These are phyloP conservation scores for Eupithecia tripunctaria DNA, from an alignment of 2,888 invertebrate species.

Conservation along the genomic window DNA sequence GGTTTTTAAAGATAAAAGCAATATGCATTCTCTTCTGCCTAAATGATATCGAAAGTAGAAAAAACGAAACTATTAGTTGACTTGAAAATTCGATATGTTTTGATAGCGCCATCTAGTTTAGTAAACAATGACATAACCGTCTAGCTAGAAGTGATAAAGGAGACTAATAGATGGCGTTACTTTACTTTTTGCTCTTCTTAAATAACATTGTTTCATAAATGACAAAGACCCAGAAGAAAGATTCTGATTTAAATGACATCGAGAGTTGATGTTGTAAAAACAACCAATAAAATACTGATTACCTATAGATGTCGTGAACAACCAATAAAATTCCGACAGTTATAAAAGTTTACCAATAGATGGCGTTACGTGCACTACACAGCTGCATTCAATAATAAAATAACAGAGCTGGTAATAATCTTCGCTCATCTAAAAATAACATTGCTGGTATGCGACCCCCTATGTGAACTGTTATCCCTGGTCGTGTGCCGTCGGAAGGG, in stretches of 20 bases:
- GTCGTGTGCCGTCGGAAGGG: constrained; percentile 87
- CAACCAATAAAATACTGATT: background rate
- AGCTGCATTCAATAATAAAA: background rate
- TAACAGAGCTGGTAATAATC: constrained; percentile 37
- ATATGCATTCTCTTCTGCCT: no score
- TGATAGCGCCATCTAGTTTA: background rate
- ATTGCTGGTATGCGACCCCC: constrained; percentile 80
- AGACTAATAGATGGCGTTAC: background rate
- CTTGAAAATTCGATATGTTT: background rate
- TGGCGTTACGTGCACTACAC: background rate
- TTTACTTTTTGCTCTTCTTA: background rate
- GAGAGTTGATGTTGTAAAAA: background rate
- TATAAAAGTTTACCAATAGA: background rate
- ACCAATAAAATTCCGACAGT: background rate
- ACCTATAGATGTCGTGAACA: constrained; percentile 9
- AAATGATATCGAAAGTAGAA: no score
- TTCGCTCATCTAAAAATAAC: constrained; percentile 84
- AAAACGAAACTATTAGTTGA: no score
- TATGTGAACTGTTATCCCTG: constrained; percentile 80
- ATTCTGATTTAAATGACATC: background rate
- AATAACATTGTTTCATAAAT: background rate
- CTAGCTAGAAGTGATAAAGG: no score
- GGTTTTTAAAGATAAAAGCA: no score
- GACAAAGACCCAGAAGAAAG: background rate
- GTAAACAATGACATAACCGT: no score